Evolutionary conservation across 2,113 vertebrate genomes (phyloP).

Genomic region (Lycaon pictus): DNA sequence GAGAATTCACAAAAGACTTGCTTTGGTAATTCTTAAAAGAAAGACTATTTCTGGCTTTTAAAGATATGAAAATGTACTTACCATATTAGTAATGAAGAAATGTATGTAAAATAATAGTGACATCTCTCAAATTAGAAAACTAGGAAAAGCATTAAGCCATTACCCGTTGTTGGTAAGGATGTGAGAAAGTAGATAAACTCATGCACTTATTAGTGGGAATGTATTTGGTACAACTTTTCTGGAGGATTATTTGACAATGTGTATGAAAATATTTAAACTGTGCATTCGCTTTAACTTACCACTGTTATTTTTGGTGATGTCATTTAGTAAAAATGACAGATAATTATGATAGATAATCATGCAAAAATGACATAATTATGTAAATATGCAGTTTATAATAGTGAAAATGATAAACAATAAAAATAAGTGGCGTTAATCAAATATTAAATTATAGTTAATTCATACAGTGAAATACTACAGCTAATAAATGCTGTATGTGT

Average conservation of each 20-base stretch:
- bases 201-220: not conserved
- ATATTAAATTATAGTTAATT: constrained; percentile 33
- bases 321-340: not conserved
- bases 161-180: not conserved
- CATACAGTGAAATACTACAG: not conserved
- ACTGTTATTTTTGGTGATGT: constrained; percentile 33
- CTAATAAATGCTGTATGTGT: not conserved
- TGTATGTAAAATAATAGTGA: not conserved
- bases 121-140: constrained; percentile 12
- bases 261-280: constrained; percentile 22
- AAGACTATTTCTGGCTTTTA: not conserved
- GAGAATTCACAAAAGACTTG: constrained; percentile 22
- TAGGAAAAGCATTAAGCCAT: not conserved
- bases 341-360: not conserved
- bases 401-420: not conserved
- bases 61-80: not conserved
- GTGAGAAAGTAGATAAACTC: not conserved
- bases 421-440: not conserved
- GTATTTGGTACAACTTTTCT: not conserved
- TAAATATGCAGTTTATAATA: not conserved
- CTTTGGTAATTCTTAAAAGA: constrained; percentile 22
- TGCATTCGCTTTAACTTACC: not conserved
- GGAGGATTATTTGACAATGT: not conserved
- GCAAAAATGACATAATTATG: constrained; percentile 7
- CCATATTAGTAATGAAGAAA: constrained; percentile 8